Conservation (phyloP, 2,113 vertebrate species). For the Poeciliopsis prolifica region DNA sequence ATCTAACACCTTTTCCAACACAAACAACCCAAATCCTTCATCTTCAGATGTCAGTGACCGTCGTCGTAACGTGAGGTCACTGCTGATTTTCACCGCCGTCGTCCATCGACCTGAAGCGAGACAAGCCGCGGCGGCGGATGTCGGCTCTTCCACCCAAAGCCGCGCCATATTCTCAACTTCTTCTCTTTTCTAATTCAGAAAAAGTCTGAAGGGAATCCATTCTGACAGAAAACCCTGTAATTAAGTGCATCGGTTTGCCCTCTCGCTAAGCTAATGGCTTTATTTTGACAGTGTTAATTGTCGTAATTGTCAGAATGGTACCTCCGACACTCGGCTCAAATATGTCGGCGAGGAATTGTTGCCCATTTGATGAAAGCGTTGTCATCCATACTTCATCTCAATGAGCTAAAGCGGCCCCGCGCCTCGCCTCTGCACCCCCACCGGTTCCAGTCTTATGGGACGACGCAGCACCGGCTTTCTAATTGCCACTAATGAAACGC, state of each 20-base stretch:
- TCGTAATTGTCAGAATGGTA: conserved; percentile 82
- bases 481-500: conserved; percentile 79
- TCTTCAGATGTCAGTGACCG: not conserved
- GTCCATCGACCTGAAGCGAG: conserved; percentile 37
- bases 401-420: conserved; percentile 66
- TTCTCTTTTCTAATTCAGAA: conserved; percentile 34
- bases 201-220: conserved; percentile 69
- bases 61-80: not conserved
- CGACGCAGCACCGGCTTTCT: conserved; percentile 67
- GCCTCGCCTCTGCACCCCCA: conserved; percentile 54
- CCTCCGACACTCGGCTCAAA: conserved; percentile 73
- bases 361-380: conserved; percentile 75
- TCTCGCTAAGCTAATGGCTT: conserved; percentile 74
- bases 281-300: conserved; percentile 85
- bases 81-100: conserved; percentile 20
- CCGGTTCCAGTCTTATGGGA: conserved; percentile 67
- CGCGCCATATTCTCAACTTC: conserved; percentile 36
- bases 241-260: conserved; percentile 75
- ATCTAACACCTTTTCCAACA: not conserved
- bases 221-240: conserved; percentile 76
- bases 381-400: conserved; percentile 78
- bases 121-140: conserved; percentile 53
- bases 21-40: not conserved
- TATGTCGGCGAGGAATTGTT: conserved; percentile 69
- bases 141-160: conserved; percentile 38